Base-by-base conservation (phyloP, 1,140 invertebrate genomes). In the Dinoponera quadriceps region DNA sequence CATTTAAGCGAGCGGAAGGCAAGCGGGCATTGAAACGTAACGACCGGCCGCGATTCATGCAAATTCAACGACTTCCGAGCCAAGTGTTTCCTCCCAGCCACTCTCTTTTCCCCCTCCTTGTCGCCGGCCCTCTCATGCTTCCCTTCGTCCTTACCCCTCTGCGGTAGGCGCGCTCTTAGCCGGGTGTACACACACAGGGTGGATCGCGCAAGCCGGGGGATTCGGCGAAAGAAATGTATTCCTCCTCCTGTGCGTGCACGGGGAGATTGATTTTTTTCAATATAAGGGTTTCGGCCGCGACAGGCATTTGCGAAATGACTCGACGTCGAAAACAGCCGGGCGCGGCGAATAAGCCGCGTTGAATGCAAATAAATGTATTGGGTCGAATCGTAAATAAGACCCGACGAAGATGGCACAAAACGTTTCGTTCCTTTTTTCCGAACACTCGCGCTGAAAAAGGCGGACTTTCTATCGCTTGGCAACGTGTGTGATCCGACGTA, bases 61-160 rank as follows among this genome's bases (percentile, higher is more conserved):
- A 89, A 89, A 89, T 89, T 88, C 87, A 88, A 88, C 87, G 84
- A 85, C 84, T 86, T 89, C 87, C 81, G 81, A 89, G 80, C 69
- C 77, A 63, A 86, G 82, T 66, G 78, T 86, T 89, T 86, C 73
- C 65, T 62, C 62, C 29, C 62, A 38, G 20, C 18, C n/a, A 7
- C 22, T 62, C 81, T 54, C 63, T 75, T 11, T 11, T 44, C 33
- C 29, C 51, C 25, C 29, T 22, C 63, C 75, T n/a, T 44, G 3
- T 44, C 55, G 54, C 62, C 49, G 20, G 14, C 54, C 2, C 54
- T 16, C 27, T 57, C 29, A 16, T 57, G 4, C 25, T 48, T n/a
- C 44, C n/a, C 27, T 38, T 25, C 25, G 22, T 29, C 25, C 20
- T 44, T 49, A 25, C 54, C 49, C 44, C 22, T 78, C 65, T 38